Conservation (phyloP, 1,140 invertebrate genomes). For the Tetramorium parvispinum region DNA sequence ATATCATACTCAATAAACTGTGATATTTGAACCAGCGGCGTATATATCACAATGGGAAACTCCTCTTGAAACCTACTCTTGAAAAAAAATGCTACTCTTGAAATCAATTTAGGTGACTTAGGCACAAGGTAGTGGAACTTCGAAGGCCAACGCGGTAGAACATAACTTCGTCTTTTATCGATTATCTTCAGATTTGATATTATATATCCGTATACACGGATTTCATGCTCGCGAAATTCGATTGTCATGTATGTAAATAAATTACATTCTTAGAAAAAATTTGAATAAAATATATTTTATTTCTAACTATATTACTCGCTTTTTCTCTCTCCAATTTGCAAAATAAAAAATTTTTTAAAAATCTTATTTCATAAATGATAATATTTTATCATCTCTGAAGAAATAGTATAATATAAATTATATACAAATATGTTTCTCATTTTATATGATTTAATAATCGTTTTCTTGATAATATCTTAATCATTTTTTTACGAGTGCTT, state of each 20-base stretch:
- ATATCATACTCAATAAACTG: constrained; percentile 83
- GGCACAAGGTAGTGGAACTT: constrained; percentile 39
- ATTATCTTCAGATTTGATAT: constrained; percentile 72
- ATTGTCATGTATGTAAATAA: constrained; percentile 1
- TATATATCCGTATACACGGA: constrained; percentile 64
- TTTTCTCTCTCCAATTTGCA: not conserved
- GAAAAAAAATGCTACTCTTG: constrained; percentile 48
- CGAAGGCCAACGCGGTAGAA: constrained; percentile 38
- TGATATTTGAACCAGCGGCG: constrained; percentile 77
- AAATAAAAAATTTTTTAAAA: not conserved
- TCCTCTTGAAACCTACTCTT: constrained; percentile 31
- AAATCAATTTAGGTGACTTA: constrained; percentile 57
- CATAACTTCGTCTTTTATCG: constrained; percentile 67
- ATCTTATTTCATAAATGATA: not conserved
- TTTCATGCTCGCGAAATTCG: constrained; percentile 53
- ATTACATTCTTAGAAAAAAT: constrained; percentile 7
- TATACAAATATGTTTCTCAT: not conserved
- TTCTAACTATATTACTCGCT: not conserved
- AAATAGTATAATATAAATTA: not conserved
- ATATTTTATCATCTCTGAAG: not conserved
- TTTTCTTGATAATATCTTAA: not conserved
- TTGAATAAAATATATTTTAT: not conserved
- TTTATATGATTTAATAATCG: not conserved
- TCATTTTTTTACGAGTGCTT: not conserved
- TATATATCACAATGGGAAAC: constrained; percentile 70